phyloP scores from a whole-genome alignment of 2,797 vertebrate species.

The Chelmon rostratus region DNA sequence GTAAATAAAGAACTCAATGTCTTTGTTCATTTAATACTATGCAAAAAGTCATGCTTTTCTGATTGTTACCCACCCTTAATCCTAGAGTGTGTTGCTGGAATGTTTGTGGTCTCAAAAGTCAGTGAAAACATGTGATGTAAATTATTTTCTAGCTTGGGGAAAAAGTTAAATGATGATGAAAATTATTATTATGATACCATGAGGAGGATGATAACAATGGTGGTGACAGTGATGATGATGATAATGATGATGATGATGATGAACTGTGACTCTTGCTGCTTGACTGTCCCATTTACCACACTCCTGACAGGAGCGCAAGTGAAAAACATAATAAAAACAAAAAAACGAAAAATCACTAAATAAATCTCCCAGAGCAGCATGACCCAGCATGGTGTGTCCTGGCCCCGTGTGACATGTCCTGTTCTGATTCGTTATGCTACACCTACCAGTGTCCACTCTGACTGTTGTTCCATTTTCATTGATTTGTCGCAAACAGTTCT shows the following conservation, averaged over 20 bases:
- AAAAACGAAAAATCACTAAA: slow-evolving; percentile 83
- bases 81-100: slow-evolving; percentile 93
- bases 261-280: slow-evolving; percentile 92
- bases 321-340: slow-evolving; percentile 82
- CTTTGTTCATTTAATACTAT: slow-evolving; percentile 99
- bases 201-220: slow-evolving; percentile 52
- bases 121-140: slow-evolving; percentile 91
- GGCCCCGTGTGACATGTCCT: slow-evolving; percentile 76
- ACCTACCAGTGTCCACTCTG: slow-evolving; percentile 34
- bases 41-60: slow-evolving; percentile 99
- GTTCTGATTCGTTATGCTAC: slow-evolving; percentile 70
- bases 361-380: slow-evolving; percentile 96
- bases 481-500: slow-evolving; percentile 14
- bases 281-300: slow-evolving; percentile 89
- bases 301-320: slow-evolving; percentile 91
- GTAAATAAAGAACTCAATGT: slow-evolving; percentile 99
- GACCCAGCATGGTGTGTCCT: slow-evolving; percentile 90
- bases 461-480: slow-evolving; percentile 33
- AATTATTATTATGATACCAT: slow-evolving; percentile 63
- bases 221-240: slow-evolving; percentile 55
- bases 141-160: slow-evolving; percentile 92
- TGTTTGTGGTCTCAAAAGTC: slow-evolving; percentile 93
- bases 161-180: slow-evolving; percentile 74
- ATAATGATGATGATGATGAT: slow-evolving; percentile 74
- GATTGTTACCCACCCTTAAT: slow-evolving; percentile 90